phyloP scores from a whole-genome alignment of 2,888 invertebrate species.

The Aplocera efformata region DNA sequence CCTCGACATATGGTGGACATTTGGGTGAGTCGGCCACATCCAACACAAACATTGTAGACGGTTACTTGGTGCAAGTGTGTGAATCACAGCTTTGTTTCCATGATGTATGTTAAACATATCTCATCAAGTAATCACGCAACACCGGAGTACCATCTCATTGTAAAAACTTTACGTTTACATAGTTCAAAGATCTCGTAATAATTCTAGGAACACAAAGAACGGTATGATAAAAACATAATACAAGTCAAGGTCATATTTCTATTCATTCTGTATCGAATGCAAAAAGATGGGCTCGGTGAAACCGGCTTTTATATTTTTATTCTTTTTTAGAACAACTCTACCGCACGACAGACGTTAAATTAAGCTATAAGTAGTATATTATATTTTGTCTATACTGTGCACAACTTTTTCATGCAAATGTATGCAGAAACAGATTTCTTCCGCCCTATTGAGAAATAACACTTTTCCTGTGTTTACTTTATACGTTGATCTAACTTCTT shows the following conservation, averaged over 20 bases:
- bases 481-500: conserved; percentile 26
- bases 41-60: conserved; percentile 36
- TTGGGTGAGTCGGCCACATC: conserved; percentile 82
- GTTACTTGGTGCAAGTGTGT: conserved; percentile 28
- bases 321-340: conserved; percentile 8
- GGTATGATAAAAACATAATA: not conserved
- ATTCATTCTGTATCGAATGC: not conserved
- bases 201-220: not conserved
- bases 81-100: conserved; percentile 26
- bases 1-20: conserved; percentile 91
- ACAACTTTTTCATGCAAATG: conserved; percentile 27
- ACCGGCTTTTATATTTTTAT: conserved; percentile 8
- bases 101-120: conserved; percentile 7
- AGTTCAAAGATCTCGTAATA: not conserved
- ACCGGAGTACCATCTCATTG: not conserved
- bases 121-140: not conserved
- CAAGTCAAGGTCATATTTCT: not conserved
- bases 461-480: conserved; percentile 20
- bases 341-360: conserved; percentile 11
- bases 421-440: conserved; percentile 23
- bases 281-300: conserved; percentile 2
- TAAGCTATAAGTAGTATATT: too few species aligned
- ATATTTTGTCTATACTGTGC: too few species aligned
- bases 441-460: conserved; percentile 28
- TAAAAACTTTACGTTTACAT: not conserved